Conservation (phyloP, 2,888 invertebrate species). For the Leptopilina myrica region DNA sequence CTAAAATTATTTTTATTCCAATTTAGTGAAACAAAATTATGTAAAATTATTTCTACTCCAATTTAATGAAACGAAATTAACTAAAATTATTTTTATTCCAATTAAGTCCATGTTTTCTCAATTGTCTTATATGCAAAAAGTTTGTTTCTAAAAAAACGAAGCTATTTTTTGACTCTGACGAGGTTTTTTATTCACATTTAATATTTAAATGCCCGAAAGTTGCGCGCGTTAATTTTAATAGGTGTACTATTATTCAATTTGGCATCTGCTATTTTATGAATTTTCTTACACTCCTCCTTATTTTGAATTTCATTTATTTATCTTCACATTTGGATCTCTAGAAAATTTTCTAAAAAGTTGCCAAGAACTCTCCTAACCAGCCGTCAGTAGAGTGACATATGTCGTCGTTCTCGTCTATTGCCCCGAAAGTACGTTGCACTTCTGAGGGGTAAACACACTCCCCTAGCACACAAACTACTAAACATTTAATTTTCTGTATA, state of each 20-base stretch:
- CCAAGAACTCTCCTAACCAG: constrained; percentile 7
- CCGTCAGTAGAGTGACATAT: constrained; percentile 56
- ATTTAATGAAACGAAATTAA: no score
- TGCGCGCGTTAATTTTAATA: no score
- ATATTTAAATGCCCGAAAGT: no score
- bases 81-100: no score
- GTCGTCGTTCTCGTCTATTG: constrained; percentile 69
- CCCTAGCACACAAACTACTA: constrained; percentile 25
- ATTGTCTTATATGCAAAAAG: no score
- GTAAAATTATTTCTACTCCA: no score
- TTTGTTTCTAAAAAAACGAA: no score
- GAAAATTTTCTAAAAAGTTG: not conserved
- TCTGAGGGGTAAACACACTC: constrained; percentile 42
- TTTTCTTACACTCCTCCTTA: not conserved
- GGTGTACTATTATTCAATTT: not conserved
- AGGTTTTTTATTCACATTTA: no score
- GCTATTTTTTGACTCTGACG: no score
- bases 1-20: no score
- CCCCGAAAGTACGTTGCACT: constrained; percentile 68
- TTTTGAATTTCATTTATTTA: not conserved
- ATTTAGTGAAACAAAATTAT: no score
- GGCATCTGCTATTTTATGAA: not conserved
- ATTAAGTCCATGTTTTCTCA: no score
- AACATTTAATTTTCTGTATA: constrained; percentile 12
- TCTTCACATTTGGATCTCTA: not conserved